A percentile compares a stretch with the other conserved stretches of the same genome.
phyloP scores from a whole-genome alignment of 2,113 vertebrate genomes.

The Crotalus helleri region DNA sequence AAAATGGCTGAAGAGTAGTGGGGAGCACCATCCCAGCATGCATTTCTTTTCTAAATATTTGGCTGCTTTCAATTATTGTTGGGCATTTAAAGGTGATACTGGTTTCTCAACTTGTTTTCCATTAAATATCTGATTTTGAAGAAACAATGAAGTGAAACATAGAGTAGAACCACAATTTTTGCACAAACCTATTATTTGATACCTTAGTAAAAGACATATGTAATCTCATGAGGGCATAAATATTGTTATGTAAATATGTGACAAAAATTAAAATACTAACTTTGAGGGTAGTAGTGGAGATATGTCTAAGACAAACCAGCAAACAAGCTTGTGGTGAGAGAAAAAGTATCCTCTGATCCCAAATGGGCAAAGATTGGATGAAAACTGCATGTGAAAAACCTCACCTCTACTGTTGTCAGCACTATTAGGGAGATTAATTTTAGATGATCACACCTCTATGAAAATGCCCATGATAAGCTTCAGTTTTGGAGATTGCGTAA shows the following conservation, averaged over 20 bases:
- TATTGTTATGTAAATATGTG: not conserved
- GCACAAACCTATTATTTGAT: not conserved
- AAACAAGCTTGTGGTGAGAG: not conserved
- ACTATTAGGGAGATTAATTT: not conserved
- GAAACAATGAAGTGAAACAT: not conserved
- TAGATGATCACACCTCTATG: not conserved
- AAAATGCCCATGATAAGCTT: not conserved
- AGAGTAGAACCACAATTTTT: not conserved
- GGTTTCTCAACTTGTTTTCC: not conserved
- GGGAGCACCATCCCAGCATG: not conserved
- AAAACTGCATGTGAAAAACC: not conserved
- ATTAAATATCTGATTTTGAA: not conserved
- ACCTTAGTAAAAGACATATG: not conserved
- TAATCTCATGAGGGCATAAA: not conserved
- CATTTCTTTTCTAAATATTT: not conserved
- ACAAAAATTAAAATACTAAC: not conserved
- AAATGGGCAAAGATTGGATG: not conserved
- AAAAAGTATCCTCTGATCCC: not conserved
- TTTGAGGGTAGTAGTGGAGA: not conserved
- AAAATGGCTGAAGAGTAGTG: not conserved
- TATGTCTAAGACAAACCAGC: not conserved
- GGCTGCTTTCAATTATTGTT: not conserved
- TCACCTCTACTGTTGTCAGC: not conserved
- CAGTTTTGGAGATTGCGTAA: not conserved
- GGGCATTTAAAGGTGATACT: not conserved